Evolutionary conservation across 2,888 invertebrate species (phyloP).

Genomic region (Anaspis maculata): DNA sequence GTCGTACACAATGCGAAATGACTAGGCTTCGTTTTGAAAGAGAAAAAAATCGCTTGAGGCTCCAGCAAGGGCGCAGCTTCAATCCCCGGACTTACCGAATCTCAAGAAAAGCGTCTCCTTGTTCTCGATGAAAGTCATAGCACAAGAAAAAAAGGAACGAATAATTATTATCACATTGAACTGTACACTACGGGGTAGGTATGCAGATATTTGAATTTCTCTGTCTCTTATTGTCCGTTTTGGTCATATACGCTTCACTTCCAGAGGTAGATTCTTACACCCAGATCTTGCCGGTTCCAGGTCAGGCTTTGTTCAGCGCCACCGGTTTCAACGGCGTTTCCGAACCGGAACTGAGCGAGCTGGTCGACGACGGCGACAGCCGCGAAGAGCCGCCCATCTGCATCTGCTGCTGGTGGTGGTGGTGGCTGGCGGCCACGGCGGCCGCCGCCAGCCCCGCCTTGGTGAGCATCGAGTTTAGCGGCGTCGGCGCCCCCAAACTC

Average conservation of each 20-base stretch:
- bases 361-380: conserved; percentile 56
- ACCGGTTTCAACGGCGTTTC: conserved; percentile 46
- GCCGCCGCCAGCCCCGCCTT: conserved; percentile 37
- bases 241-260: conserved; percentile 25
- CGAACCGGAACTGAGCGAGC: conserved; percentile 49
- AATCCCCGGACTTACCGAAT: no score
- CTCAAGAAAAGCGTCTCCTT: no score
- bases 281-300: conserved; percentile 28
- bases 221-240: conserved; percentile 34
- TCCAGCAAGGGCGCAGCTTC: no score
- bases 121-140: no score
- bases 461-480: conserved; percentile 33
- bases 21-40: no score
- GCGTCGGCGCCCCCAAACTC: conserved; percentile 43
- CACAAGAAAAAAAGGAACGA: no score
- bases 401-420: not conserved
- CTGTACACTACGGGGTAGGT: conserved; percentile 36
- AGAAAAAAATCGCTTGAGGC: no score
- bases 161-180: conserved; percentile 41
- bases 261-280: conserved; percentile 39
- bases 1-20: no score
- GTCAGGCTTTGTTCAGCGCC: conserved; percentile 43
- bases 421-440: conserved; percentile 35
- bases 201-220: conserved; percentile 12
- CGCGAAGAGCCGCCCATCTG: conserved; percentile 41